Conservation (phyloP, 92 coral and sea anemone species). For the Zoanthus sansibaricus region DNA sequence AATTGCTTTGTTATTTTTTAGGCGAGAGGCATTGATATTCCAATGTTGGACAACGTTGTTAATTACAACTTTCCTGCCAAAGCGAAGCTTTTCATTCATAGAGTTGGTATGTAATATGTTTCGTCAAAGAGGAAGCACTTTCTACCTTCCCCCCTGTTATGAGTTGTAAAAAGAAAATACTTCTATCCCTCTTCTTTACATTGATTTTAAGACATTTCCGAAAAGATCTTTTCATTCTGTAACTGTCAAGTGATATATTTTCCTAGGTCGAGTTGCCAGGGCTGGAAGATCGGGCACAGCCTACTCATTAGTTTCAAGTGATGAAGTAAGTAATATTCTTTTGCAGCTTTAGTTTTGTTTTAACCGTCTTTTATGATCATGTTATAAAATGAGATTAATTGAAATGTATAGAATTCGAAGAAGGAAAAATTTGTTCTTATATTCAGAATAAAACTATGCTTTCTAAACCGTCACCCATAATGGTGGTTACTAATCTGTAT, state of each 20-base stretch:
- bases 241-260: background rate
- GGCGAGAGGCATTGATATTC: conserved; percentile 99
- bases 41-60: conserved; percentile 97
- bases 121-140: background rate
- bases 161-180: too few relatives aligned
- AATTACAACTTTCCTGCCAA: conserved; percentile 96
- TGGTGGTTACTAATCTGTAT: too few relatives aligned
- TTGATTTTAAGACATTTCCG: too few relatives aligned
- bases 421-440: too few relatives aligned
- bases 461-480: too few relatives aligned
- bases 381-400: too few relatives aligned
- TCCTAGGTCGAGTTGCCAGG: conserved; percentile 94
- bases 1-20: conserved; percentile 2
- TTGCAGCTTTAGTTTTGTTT: background rate
- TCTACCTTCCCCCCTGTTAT: background rate
- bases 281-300: conserved; percentile 97
- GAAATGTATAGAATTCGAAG: too few relatives aligned
- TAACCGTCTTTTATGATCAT: background rate
- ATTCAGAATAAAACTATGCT: too few relatives aligned
- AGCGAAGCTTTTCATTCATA: conserved; percentile 91
- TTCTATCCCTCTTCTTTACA: too few relatives aligned
- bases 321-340: conserved; percentile 73
- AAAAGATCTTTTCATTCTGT: too few relatives aligned
- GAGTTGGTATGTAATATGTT: conserved; percentile 84
- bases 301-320: conserved; percentile 86